Evolutionary conservation across 2,797 vertebrate genomes (phyloP), one percentile per base, ranked within the genome.

Genomic region (Clarias fuscus): DNA sequence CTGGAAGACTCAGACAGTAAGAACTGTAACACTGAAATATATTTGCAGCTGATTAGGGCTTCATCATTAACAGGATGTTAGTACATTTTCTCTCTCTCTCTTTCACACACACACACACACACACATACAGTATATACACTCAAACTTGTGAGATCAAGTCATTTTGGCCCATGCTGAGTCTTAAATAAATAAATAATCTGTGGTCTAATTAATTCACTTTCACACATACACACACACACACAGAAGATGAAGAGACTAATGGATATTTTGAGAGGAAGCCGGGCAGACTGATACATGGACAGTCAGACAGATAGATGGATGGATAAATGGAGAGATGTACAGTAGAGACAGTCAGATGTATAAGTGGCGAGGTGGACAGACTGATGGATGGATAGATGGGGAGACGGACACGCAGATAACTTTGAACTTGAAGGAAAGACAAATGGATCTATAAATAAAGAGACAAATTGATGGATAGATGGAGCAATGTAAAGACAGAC

Each of bases 11-110:
- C 72, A 27, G 72, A 27, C 43, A 27, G 72, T 76, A 27, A 30
- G 48, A 58, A 56, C 14, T 30, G 53, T 58, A 76, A 76, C 53
- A 30, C n/a, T 58, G 73, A 58, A 58, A 58, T 77, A 77, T 58
- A 77, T 58, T 27, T 58, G 73, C 15, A 10, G 73, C 30, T 30
- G 73, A 77, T 77, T 58, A 58, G 73, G 17, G 30, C 7, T 58
- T 77, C n/a, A 77, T 76, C 14, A 76, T 77, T 58, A 77, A 77
- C 53, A 77, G 73, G 48, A 30, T 76, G 73, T 76, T 56, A n/a
- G 73, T 27, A 30, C 73, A 58, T 53, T 53, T 13, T 56, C 43
- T 15, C 30, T 17, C 67, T 33, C 67, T 33, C 24, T 22, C 43
- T 1, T 20, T 27, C 71, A 48, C 72, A 75, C 72, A 75, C 72